phyloP scores from a whole-genome alignment of 1,140 invertebrate species.

The Drosophila pallidifrons region DNA sequence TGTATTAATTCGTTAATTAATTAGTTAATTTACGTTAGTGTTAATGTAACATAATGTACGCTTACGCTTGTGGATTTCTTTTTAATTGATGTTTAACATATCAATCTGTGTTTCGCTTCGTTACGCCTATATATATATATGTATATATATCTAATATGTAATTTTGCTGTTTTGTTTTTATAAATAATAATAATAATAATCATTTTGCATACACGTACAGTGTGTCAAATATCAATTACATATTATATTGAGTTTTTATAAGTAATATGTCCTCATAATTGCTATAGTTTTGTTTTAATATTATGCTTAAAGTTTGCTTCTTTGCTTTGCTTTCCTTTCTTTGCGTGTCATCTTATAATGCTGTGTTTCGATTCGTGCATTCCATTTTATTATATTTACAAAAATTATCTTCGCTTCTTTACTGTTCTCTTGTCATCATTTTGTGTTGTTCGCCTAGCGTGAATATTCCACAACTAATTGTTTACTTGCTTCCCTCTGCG shows the following conservation, averaged over 20 bases:
- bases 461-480: conserved; percentile 34
- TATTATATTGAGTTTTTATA: conserved; percentile 61
- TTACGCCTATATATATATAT: conserved; percentile 26
- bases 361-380: conserved; percentile 25
- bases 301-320: conserved; percentile 62
- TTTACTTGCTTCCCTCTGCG: background rate
- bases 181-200: conserved; percentile 61
- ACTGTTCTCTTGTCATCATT: background rate
- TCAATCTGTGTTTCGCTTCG: conserved; percentile 50
- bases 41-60: conserved; percentile 72
- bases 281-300: conserved; percentile 73
- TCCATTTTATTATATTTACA: conserved; percentile 51
- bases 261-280: conserved; percentile 76
- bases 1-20: conserved; percentile 10
- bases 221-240: conserved; percentile 65
- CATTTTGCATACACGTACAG: conserved; percentile 50
- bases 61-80: conserved; percentile 59
- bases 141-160: conserved; percentile 50
- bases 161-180: conserved; percentile 13
- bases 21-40: conserved; percentile 51
- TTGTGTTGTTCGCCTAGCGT: conserved; percentile 13
- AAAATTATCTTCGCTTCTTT: conserved; percentile 23
- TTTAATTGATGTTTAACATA: conserved; percentile 66
- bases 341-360: conserved; percentile 31
- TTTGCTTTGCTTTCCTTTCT: conserved; percentile 19